phyloP scores from a whole-genome alignment of 1,140 invertebrate species.

The Tetragonula clypearis region DNA sequence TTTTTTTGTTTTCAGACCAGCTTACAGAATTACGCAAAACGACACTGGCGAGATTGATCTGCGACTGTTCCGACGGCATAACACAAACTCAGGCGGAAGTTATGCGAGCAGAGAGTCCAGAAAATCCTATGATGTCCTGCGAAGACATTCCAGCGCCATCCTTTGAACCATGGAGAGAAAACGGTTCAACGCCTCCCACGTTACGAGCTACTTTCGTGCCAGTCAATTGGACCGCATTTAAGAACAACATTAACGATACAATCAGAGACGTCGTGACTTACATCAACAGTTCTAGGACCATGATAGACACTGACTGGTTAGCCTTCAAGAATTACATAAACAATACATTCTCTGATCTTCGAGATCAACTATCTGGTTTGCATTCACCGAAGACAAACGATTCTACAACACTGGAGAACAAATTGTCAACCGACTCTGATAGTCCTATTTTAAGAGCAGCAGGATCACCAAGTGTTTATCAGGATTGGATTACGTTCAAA shows the following conservation, averaged over 20 bases:
- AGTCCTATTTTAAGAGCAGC: background rate
- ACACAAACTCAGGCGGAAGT: conserved; percentile 88
- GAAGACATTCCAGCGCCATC: conserved; percentile 82
- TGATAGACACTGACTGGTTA: conserved; percentile 41
- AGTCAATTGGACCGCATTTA: conserved; percentile 55
- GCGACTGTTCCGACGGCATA: conserved; percentile 92
- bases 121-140: conserved; percentile 86
- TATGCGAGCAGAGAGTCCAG: conserved; percentile 85
- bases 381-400: background rate
- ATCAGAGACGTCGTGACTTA: conserved; percentile 29
- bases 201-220: conserved; percentile 6
- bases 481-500: conserved; percentile 58
- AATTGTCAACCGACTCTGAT: background rate
- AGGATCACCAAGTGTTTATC: background rate
- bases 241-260: conserved; percentile 43
- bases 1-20: conserved; percentile 85
- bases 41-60: conserved; percentile 92
- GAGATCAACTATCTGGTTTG: conserved; percentile 34
- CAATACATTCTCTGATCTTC: conserved; percentile 55
- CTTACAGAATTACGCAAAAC: conserved; percentile 92
- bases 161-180: conserved; percentile 85
- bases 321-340: conserved; percentile 58
- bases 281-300: conserved; percentile 24
- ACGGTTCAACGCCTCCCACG: background rate
- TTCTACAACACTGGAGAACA: background rate